Conservation (phyloP, 2,888 invertebrate genomes). For the Polylopha cassiicola region DNA sequence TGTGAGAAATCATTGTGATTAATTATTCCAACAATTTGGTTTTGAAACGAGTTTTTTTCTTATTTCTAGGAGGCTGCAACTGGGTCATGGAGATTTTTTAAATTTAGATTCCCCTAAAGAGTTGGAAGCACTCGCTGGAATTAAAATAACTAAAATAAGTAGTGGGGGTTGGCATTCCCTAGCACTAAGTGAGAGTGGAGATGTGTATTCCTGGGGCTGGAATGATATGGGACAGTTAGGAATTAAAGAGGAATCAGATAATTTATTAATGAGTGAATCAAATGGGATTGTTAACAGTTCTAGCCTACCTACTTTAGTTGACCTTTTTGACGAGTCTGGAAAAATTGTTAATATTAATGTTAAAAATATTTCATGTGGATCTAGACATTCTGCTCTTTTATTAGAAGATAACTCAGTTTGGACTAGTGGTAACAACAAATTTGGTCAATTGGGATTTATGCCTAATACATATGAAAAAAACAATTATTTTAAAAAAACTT, state of each 20-base stretch:
- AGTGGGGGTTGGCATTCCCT: slow-evolving; percentile 93
- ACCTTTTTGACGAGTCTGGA: slow-evolving; percentile 53
- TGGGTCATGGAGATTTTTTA: slow-evolving; percentile 87
- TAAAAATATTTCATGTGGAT: slow-evolving; percentile 84
- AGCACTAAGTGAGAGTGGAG: slow-evolving; percentile 86
- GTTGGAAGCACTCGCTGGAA: slow-evolving; percentile 85
- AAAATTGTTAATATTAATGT: slow-evolving; percentile 67
- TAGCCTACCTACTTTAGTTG: slow-evolving; percentile 54
- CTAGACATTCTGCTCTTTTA: slow-evolving; percentile 83
- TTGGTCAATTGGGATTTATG: slow-evolving; percentile 83
- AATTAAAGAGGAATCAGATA: slow-evolving; percentile 58
- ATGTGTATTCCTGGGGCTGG: slow-evolving; percentile 94
- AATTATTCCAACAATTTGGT: neutral
- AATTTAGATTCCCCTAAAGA: slow-evolving; percentile 79
- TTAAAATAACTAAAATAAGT: slow-evolving; percentile 82
- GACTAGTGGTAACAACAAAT: slow-evolving; percentile 89
- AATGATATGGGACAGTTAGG: slow-evolving; percentile 93
- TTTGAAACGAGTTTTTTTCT: slow-evolving; percentile 8
- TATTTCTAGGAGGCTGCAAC: slow-evolving; percentile 86
- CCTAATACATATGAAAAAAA: slow-evolving; percentile 38
- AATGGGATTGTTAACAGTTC: slow-evolving; percentile 38
- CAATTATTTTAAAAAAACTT: slow-evolving; percentile 47
- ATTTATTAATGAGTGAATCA: slow-evolving; percentile 23
- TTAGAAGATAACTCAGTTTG: slow-evolving; percentile 82
- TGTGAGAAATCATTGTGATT: neutral